Evolutionary conservation across 1,140 invertebrate genomes (phyloP).

Genomic region (Melanaphis sacchari): DNA sequence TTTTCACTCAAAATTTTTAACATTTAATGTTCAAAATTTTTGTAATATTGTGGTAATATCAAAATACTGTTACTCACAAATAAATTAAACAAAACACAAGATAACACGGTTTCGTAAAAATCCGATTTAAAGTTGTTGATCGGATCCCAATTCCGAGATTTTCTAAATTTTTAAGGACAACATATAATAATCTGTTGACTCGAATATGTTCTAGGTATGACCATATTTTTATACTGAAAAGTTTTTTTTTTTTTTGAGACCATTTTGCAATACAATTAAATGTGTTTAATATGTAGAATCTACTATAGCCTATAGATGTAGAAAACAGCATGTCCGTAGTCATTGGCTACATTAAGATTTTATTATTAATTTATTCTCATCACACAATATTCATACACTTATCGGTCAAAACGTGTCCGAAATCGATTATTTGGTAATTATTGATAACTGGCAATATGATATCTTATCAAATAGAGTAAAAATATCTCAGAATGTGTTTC

Average conservation of each 20-base stretch:
- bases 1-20: background rate
- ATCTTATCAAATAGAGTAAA: background rate
- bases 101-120: background rate
- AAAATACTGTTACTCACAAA: background rate
- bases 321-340: too few relatives aligned
- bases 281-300: too few relatives aligned
- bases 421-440: background rate
- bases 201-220: too few relatives aligned
- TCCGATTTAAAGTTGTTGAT: background rate
- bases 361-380: background rate
- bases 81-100: background rate
- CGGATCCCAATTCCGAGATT: background rate
- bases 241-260: too few relatives aligned
- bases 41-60: too few relatives aligned
- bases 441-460: too few relatives aligned
- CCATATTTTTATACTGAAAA: too few relatives aligned
- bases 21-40: background rate
- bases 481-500: background rate
- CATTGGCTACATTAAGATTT: too few relatives aligned
- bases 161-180: background rate
- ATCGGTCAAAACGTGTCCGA: background rate
- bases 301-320: too few relatives aligned
- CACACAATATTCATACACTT: too few relatives aligned
- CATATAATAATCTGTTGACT: too few relatives aligned
- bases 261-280: too few relatives aligned